Base-by-base conservation (phyloP, 2,797 vertebrate genomes). In the Dendrocincla tyrannina region DNA sequence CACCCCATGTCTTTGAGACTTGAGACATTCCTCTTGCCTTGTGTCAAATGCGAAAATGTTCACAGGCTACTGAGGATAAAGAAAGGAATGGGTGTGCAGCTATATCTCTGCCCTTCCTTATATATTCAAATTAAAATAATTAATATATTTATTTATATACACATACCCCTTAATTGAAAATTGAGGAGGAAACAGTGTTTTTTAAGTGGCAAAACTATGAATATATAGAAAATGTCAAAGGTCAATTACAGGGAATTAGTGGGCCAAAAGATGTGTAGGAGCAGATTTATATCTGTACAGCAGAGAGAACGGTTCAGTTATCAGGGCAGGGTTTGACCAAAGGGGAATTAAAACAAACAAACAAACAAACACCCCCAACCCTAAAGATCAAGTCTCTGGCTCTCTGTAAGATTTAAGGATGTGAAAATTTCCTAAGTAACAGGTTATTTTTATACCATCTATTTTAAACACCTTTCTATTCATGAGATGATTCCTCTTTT, bases 361-460 rank as follows among this genome's bases (percentile, higher is more conserved):
- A 78, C 47, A 49, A 47, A 47, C 22, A 79, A 60, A 79, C 74
- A 9, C 0, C 8, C 32, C 22, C 62, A 39, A 18, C 66, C 73
- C 73, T 90, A 42, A 92, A 92, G 68, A 93, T 88, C 80, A 97
- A 66, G 62, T 80, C 77, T 82, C 39, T 60, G 62, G 67, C 55
- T 93, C 79, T 91, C 66, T 84, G 41, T 85, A 89, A 93, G 67
- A 75, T 69, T 79, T 88, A 91, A 93, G 56, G 90, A 95, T 91
- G 76, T 78, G 82, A 96, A 95, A 79, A 93, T 94, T 96, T 92
- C 91, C 92, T 80, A 97, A 96, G 93, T 96, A 95, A 95, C 94
- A 89, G 90, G 91, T 82, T 97, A 95, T 96, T 96, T 95, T 96
- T 96, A 84, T 84, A 73, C 66, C 32, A 80, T 93, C 95, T 97